phyloP scores from a whole-genome alignment of 2,113 vertebrate genomes.

The Lagenorhynchus albirostris region DNA sequence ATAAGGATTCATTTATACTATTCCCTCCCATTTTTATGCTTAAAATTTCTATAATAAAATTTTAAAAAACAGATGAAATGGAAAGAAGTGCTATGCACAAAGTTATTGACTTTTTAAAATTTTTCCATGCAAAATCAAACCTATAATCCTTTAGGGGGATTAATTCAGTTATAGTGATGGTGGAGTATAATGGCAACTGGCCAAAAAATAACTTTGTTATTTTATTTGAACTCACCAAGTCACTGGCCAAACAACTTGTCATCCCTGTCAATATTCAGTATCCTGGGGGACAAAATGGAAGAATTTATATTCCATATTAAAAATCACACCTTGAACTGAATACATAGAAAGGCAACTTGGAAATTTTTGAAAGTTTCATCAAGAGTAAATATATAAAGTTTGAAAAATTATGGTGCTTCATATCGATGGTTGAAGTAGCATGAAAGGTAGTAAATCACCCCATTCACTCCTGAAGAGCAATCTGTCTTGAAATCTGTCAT shows the following conservation, averaged over 20 bases:
- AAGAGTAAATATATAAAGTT: background rate
- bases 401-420: background rate
- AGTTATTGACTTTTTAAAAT: background rate
- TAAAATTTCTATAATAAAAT: background rate
- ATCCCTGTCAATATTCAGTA: background rate
- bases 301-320: background rate
- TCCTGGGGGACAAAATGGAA: background rate
- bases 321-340: background rate
- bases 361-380: slow-evolving; percentile 19
- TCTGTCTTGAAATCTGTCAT: background rate
- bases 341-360: background rate
- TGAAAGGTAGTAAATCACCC: background rate
- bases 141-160: background rate
- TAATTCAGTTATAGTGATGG: background rate
- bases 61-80: background rate
- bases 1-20: background rate
- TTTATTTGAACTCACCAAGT: background rate
- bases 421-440: background rate
- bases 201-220: background rate
- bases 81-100: background rate
- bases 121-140: background rate
- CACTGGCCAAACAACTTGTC: background rate
- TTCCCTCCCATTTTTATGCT: background rate
- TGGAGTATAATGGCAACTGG: background rate
- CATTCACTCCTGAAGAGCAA: background rate